These are phyloP conservation scores for Cryptophagus acutangulus DNA, from an alignment of 2,888 invertebrate genomes.

Conservation along the genomic window DNA sequence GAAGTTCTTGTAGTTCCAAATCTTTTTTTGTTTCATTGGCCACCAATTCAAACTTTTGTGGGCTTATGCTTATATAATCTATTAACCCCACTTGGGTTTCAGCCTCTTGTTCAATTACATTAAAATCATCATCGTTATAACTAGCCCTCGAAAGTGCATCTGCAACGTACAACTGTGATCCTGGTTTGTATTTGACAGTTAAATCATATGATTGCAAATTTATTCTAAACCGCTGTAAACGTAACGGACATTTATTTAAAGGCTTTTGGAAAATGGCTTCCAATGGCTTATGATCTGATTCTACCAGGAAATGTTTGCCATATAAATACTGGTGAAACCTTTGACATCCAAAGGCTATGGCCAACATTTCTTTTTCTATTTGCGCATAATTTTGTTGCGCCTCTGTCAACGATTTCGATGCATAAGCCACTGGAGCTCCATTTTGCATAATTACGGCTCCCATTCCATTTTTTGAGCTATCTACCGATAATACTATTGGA, in stretches of 20 bases:
- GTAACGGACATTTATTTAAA: constrained; percentile 8
- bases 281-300: constrained; percentile 31
- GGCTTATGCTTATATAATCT: background rate
- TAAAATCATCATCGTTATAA: constrained; percentile 16
- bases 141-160: constrained; percentile 30
- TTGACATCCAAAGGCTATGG: constrained; percentile 23
- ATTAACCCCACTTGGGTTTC: constrained; percentile 7
- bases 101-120: constrained; percentile 2
- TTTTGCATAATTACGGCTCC: constrained; percentile 27
- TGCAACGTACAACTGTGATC: constrained; percentile 31
- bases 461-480: constrained; percentile 19
- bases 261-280: constrained; percentile 27
- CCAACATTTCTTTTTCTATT: constrained; percentile 30
- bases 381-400: constrained; percentile 26
- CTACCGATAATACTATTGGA: constrained; percentile 19
- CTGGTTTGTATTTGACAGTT: constrained; percentile 26
- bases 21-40: background rate
- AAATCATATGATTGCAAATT: constrained; percentile 17
- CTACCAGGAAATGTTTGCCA: constrained; percentile 22
- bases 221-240: constrained; percentile 15
- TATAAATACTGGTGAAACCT: constrained; percentile 28
- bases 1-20: background rate
- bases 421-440: constrained; percentile 26
- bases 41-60: background rate
- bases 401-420: constrained; percentile 21